Conservation (phyloP, 2,113 vertebrate genomes). For the Psilopsiagon aurifrons region DNA sequence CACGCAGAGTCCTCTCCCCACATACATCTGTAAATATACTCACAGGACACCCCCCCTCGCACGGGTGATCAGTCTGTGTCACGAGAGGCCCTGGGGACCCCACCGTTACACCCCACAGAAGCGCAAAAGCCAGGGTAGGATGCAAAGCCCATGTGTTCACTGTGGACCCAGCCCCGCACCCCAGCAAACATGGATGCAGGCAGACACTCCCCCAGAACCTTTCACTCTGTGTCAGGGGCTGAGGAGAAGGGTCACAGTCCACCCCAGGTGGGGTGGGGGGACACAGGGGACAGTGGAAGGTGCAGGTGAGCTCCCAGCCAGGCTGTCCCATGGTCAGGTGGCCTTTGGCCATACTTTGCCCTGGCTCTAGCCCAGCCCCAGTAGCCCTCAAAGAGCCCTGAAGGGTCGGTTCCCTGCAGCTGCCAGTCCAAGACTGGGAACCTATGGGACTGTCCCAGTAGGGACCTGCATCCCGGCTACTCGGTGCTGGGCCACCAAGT, state of each 20-base stretch:
- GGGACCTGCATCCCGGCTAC: neutral
- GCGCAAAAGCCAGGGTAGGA: neutral
- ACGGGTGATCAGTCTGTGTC: neutral
- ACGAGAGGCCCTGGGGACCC: accelerated
- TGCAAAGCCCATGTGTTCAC: neutral
- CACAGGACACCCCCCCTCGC: neutral
- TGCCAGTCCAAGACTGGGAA: neutral
- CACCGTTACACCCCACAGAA: neutral
- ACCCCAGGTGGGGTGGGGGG: accelerated
- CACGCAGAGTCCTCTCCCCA: neutral
- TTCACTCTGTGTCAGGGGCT: neutral
- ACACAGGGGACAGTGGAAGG: accelerated
- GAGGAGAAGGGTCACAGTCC: neutral
- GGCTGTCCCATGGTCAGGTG: neutral
- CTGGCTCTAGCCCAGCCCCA: neutral
- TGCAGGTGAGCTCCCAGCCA: neutral
- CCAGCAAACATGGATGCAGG: neutral
- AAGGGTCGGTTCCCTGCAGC: neutral
- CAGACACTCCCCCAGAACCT: too few relatives aligned
- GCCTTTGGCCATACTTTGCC: neutral
- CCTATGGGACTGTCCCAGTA: too few relatives aligned
- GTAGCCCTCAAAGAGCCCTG: neutral
- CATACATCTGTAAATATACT: neutral
- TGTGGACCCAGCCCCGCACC: accelerated
- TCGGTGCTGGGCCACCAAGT: accelerated